A percentile compares a stretch with the other conserved stretches of the same genome.
Evolutionary conservation across 2,888 invertebrate genomes (phyloP).

Genomic region (Agrochola macilenta): DNA sequence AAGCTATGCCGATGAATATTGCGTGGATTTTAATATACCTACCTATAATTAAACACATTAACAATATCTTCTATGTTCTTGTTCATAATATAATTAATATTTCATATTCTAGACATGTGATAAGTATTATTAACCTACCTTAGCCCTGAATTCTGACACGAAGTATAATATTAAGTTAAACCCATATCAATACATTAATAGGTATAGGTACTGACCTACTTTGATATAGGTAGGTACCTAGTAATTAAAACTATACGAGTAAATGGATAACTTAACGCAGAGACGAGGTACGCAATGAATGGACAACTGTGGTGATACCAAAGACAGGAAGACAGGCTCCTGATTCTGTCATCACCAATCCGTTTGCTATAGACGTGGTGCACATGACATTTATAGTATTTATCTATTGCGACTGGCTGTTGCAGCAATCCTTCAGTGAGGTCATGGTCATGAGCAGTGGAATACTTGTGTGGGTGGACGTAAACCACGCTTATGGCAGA

Average conservation of each 20-base stretch:
- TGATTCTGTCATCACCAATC: background rate
- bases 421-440: background rate
- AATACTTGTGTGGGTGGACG: too few species aligned
- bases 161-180: background rate
- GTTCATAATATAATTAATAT: background rate
- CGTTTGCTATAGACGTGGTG: background rate
- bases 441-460: background rate
- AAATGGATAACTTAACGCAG: too few species aligned
- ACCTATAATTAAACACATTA: too few species aligned
- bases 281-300: background rate
- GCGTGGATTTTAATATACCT: background rate
- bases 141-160: conserved; percentile 12
- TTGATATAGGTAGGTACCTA: background rate
- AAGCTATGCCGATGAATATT: too few species aligned
- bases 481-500: too few species aligned
- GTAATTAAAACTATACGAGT: background rate
- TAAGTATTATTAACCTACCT: background rate
- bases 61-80: background rate
- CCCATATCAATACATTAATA: conserved; percentile 25
- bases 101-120: background rate
- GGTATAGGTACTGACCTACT: background rate
- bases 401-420: too few species aligned
- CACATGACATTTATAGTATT: too few species aligned
- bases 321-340: background rate
- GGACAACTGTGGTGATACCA: background rate